These are phyloP conservation scores for Eulemur macaco DNA, from an alignment of 2,113 vertebrate species.

Conservation along the genomic window DNA sequence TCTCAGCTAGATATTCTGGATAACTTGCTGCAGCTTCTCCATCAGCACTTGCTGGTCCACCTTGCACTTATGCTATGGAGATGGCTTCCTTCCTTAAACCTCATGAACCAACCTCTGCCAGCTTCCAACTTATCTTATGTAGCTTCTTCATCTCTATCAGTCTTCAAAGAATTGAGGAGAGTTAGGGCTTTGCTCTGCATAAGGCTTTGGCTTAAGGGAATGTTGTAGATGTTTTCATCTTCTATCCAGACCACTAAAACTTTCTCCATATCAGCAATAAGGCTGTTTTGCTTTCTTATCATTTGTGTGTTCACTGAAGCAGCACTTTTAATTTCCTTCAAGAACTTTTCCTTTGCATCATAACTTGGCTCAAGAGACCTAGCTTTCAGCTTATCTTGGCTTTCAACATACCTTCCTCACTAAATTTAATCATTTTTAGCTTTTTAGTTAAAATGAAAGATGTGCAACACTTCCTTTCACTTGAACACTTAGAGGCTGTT, in stretches of 20 bases:
- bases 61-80: not conserved
- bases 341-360: not conserved
- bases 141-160: not conserved
- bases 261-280: not conserved
- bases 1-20: not conserved
- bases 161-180: not conserved
- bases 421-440: not conserved
- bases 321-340: not conserved
- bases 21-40: not conserved
- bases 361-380: not conserved
- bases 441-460: not conserved
- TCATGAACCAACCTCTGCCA: not conserved
- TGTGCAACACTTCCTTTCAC: not conserved
- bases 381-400: not conserved
- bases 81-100: not conserved
- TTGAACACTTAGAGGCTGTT: not conserved
- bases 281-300: not conserved
- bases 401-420: not conserved
- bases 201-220: not conserved
- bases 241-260: not conserved
- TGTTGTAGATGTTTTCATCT: not conserved
- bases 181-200: not conserved
- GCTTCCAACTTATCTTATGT: not conserved
- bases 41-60: not conserved
- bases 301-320: not conserved